Evolutionary conservation across 92 coral and sea anemone species (phyloP), one percentile per base, ranked within the genome.

Genomic region (Porites divaricata): DNA sequence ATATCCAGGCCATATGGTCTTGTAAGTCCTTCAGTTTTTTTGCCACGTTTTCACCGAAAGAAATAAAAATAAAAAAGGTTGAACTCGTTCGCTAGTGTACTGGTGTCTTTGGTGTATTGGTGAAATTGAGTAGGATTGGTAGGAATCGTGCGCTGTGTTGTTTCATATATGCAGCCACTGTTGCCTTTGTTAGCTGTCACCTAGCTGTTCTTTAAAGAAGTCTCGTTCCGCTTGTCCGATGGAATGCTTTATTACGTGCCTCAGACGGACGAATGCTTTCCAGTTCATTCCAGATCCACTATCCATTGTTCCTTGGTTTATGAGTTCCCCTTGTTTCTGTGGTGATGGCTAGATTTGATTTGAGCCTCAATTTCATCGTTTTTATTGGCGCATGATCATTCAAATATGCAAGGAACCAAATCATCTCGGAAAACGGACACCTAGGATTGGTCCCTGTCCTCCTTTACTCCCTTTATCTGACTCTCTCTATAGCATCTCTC

Each of bases 281-380:
- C 70, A 24, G 48, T 66, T 41, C 14, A 15, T 6, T 66, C 70
- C 5, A 20, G 70, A 66, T n/a, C 70, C 0, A 6, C 12, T 66
- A n/a, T n/a, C n/a, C n/a, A n/a, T n/a, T n/a, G 21, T 63, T 63
- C 21, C 67, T 63, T n/a, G 19, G 5, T 20, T 68, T 1, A 82
- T 72, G 4, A 72, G 79, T 48, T 81, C 82, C 50, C 71, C 35
- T 87, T 45, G 67, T 81, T 62, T 81, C 83, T 14, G 58, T 35
- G 16, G 87, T 87, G 61, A 79, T 79, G 63, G 54, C 58, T 58
- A 85, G 90, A 80, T 80, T 87, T 59, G 87, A 72, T 67, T 87
- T 88, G 48, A 67, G 90, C 66, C 83, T 88, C 56, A 88, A 48
- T 74, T 82, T 88, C 52, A 88, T 79, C 8, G 87, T 75, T 68